Percentiles rank a stretch among this genome's conserved stretches.
Conservation (phyloP, 2,888 invertebrate species). For the Scelioninae gen. 1 region DNA sequence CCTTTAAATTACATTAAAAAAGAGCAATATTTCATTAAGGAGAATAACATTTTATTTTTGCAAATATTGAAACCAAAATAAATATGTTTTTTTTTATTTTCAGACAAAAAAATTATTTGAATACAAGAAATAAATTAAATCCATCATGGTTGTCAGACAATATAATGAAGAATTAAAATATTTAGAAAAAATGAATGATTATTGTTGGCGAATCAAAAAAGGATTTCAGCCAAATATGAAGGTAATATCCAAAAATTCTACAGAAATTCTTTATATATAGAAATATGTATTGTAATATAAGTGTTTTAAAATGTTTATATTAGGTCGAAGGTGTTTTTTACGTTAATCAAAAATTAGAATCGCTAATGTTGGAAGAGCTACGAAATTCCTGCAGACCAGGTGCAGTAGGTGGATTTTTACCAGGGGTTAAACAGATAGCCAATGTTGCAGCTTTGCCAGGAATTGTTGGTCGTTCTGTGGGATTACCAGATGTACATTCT, state of each 20-base stretch:
- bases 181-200: slow-evolving; percentile 93
- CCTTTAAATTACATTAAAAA: no score
- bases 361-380: slow-evolving; percentile 98
- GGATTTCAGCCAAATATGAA: slow-evolving; percentile 99
- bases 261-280: neutral
- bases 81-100: no score
- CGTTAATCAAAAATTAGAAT: slow-evolving; percentile 95
- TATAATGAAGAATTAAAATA: slow-evolving; percentile 97
- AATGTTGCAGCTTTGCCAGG: slow-evolving; percentile 99
- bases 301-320: neutral
- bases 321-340: slow-evolving; percentile 98
- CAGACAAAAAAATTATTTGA: no score
- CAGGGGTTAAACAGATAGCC: slow-evolving; percentile 99
- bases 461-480: slow-evolving; percentile 96
- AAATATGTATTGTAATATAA: no score
- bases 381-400: slow-evolving; percentile 95
- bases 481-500: slow-evolving; percentile 98
- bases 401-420: slow-evolving; percentile 97
- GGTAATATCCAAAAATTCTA: slow-evolving; percentile 81
- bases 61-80: no score
- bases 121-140: no score
- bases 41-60: no score
- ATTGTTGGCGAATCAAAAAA: slow-evolving; percentile 97
- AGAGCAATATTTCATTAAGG: no score
- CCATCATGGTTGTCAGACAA: slow-evolving; percentile 92